Base-by-base conservation (phyloP, 2,797 vertebrate species). In the Prunella strophiata region DNA sequence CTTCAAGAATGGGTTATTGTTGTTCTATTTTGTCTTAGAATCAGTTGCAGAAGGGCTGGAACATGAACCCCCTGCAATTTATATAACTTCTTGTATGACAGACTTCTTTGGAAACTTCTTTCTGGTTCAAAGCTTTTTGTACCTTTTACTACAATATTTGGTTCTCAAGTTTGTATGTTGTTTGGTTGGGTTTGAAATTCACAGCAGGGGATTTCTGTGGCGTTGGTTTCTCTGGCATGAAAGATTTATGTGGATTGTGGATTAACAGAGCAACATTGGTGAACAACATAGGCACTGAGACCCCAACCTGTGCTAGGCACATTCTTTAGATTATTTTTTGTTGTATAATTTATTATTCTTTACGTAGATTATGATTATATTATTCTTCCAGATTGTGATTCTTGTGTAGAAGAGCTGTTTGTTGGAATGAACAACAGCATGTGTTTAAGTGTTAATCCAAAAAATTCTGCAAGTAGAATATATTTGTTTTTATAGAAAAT, bases 1-100 rank as follows among this genome's bases (percentile, higher is more conserved):
- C 22, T 38, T 62, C 4, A n/a, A 21, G 15, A 26, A 32, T 52
- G 32, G 6, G 14, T 43, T 26, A 13, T 34, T 68, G 19, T 9
- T 30, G 5, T 20, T 55, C 20, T 55, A 5, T n/a, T 55, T 22
- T 55, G 8, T 32, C 17, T 14, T 10, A 7, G 32, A 71, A 36
- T 45, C 26, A 26, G 5, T 21, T 71, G 29, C n/a, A 62, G 67
- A 54, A 54, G 19, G 40, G n/a, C 23, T 63, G 29, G 14, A 45
- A 45, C 0, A 0, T 71, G 57, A 62, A 54, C n/a, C 9, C 7
- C 2, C 8, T 62, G 58, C 29, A n/a, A 47, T 54, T n/a, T 27
- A 4, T 47, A 2, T 38, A 10, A 19, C 12, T 47, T 63, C 23
- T 36, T 36, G 36, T 36, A 36, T 36, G 36, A 36, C 36, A 36